A percentile compares a stretch with the other conserved stretches of the same genome.
phyloP scores from a whole-genome alignment of 2,113 vertebrate genomes.

The Tretioscincus oriximinensis region DNA sequence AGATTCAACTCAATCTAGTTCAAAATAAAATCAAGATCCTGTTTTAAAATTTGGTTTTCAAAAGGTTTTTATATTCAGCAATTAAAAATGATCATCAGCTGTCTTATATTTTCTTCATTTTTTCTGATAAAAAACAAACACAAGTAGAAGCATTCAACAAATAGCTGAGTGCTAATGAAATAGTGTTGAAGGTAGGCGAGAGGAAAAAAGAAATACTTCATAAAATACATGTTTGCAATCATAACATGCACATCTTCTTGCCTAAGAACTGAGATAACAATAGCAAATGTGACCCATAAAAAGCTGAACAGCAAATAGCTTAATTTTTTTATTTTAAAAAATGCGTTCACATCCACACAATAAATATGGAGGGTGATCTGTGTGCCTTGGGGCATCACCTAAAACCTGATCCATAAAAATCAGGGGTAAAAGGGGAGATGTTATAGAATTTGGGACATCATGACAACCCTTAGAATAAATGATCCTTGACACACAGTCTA shows the following conservation, averaged over 20 bases:
- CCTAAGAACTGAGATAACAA: slow-evolving; percentile 55
- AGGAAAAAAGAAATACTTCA: slow-evolving; percentile 56
- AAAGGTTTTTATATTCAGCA: slow-evolving; percentile 43
- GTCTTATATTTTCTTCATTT: slow-evolving; percentile 7
- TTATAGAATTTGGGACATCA: slow-evolving; percentile 47
- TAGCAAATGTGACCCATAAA: slow-evolving; percentile 62
- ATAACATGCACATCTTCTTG: slow-evolving; percentile 51
- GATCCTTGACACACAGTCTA: slow-evolving; percentile 42
- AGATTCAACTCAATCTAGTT: slow-evolving; percentile 73
- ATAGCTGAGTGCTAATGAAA: slow-evolving; percentile 50
- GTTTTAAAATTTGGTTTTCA: slow-evolving; percentile 62
- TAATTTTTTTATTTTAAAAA: slow-evolving; percentile 43
- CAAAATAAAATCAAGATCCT: slow-evolving; percentile 69
- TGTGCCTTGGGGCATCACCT: slow-evolving; percentile 50
- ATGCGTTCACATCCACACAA: slow-evolving; percentile 45
- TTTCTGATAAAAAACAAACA: slow-evolving; percentile 37
- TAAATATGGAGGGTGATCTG: slow-evolving; percentile 50
- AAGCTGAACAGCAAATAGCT: slow-evolving; percentile 51
- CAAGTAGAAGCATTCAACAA: slow-evolving; percentile 38
- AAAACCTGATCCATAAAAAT: slow-evolving; percentile 49
- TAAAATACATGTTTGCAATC: slow-evolving; percentile 56
- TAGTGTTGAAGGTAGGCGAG: slow-evolving; percentile 26
- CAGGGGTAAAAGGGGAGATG: slow-evolving; percentile 30
- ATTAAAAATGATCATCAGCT: slow-evolving; percentile 34
- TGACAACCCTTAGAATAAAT: slow-evolving; percentile 40